These are phyloP conservation scores for Carlito syrichta DNA, from an alignment of 2,113 vertebrate species.

Conservation along the genomic window DNA sequence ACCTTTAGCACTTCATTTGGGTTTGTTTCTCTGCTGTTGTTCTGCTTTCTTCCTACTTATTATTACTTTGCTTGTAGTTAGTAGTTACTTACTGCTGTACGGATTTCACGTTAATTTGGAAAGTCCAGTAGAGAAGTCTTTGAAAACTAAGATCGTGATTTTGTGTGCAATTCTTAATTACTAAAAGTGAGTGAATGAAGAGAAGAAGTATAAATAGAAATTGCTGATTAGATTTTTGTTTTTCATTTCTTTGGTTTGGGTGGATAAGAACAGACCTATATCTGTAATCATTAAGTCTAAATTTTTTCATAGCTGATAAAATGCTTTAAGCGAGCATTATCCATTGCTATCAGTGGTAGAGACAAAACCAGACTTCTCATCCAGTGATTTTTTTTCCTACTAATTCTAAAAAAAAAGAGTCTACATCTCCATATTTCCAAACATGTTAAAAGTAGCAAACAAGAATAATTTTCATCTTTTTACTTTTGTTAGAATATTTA, in stretches of 20 bases:
- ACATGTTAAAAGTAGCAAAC: background rate
- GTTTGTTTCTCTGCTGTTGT: background rate
- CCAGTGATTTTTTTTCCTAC: background rate
- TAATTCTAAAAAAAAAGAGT: background rate
- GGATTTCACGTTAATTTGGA: background rate
- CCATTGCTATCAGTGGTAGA: background rate
- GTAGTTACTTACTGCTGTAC: background rate
- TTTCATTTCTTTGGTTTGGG: background rate
- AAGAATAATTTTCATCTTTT: background rate
- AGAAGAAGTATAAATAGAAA: background rate
- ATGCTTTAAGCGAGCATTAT: background rate
- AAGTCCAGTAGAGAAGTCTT: background rate
- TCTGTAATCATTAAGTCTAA: background rate
- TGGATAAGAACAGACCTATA: background rate
- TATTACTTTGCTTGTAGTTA: background rate
- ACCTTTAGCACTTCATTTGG: background rate
- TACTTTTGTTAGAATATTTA: background rate
- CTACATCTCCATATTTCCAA: background rate
- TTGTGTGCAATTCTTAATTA: background rate
- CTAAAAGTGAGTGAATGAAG: background rate
- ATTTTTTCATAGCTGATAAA: background rate
- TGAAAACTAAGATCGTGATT: background rate
- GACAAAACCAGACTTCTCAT: background rate
- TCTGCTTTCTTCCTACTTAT: background rate
- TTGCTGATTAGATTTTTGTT: background rate